Evolutionary conservation across 2,888 invertebrate genomes (phyloP).

Genomic region (Hetaerina titia): DNA sequence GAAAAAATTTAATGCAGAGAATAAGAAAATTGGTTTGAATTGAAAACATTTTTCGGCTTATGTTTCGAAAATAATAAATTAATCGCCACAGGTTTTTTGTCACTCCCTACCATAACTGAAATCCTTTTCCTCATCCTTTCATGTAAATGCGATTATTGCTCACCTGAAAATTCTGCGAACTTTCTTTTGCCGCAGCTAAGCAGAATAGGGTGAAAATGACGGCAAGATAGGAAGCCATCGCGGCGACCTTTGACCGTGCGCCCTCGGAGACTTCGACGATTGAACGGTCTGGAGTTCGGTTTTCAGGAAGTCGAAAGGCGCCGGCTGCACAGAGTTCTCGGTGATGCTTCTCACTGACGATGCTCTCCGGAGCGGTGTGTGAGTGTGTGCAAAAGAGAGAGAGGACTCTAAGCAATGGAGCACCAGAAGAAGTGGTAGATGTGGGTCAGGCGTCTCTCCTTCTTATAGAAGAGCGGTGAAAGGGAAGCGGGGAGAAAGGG

Average conservation of each 20-base stretch:
- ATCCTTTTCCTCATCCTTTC: too few relatives aligned
- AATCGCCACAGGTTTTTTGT: too few relatives aligned
- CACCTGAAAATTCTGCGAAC: neutral
- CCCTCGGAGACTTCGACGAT: neutral
- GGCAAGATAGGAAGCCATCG: neutral
- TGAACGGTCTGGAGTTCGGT: neutral
- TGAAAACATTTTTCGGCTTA: too few relatives aligned
- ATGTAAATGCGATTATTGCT: neutral
- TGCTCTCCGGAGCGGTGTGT: neutral
- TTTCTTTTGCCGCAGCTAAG: neutral
- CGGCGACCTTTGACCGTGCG: neutral
- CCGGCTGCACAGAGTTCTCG: too few relatives aligned
- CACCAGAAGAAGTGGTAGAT: slow-evolving; percentile 22
- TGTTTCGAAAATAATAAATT: too few relatives aligned
- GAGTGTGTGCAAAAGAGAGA: neutral
- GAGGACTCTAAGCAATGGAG: neutral
- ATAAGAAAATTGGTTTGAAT: too few relatives aligned
- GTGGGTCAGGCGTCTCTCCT: slow-evolving; percentile 31
- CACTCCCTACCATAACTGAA: too few relatives aligned
- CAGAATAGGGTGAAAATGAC: neutral
- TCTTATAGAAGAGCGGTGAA: slow-evolving; percentile 27
- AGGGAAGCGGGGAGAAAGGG: neutral
- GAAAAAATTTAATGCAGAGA: too few relatives aligned
- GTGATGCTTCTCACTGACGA: too few relatives aligned
- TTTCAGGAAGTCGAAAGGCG: too few relatives aligned